Conservation (phyloP, 2,888 invertebrate genomes). For the Torymus aiolomorphi region DNA sequence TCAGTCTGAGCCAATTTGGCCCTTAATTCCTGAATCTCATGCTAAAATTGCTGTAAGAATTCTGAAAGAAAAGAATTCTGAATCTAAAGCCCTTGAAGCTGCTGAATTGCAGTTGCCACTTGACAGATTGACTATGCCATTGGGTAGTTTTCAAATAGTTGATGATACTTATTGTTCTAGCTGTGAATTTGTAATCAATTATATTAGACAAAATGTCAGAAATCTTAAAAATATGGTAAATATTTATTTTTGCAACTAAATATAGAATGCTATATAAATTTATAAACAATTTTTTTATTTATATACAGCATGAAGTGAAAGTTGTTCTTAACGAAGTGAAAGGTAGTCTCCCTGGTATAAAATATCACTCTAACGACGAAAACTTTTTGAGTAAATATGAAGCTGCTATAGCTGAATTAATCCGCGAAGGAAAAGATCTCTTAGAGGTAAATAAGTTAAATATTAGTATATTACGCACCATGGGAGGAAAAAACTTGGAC, state of each 20-base stretch:
- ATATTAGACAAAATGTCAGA: conserved; percentile 49
- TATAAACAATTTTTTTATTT: not conserved
- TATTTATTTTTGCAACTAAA: not conserved
- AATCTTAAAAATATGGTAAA: conserved; percentile 47
- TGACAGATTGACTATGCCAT: conserved; percentile 74
- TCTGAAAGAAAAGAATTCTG: conserved; percentile 59
- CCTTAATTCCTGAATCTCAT: conserved; percentile 77
- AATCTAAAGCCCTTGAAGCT: conserved; percentile 63
- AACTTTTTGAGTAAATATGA: conserved; percentile 87
- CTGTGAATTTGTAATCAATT: conserved; percentile 53
- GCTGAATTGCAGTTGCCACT: conserved; percentile 76
- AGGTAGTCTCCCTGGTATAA: conserved; percentile 79
- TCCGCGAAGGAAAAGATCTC: conserved; percentile 86
- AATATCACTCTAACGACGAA: conserved; percentile 80
- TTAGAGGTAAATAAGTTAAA: conserved; percentile 77
- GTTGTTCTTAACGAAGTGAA: conserved; percentile 83
- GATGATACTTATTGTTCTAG: conserved; percentile 52
- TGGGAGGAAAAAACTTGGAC: no score
- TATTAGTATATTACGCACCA: no score
- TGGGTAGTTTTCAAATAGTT: conserved; percentile 47
- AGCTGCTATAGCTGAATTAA: conserved; percentile 84
- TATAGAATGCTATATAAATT: not conserved
- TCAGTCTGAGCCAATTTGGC: conserved; percentile 78
- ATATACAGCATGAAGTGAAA: conserved; percentile 81
- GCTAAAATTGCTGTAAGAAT: conserved; percentile 63